Conservation (phyloP, 35 echinoderm and acorn worm species). For the Patiria miniata region DNA sequence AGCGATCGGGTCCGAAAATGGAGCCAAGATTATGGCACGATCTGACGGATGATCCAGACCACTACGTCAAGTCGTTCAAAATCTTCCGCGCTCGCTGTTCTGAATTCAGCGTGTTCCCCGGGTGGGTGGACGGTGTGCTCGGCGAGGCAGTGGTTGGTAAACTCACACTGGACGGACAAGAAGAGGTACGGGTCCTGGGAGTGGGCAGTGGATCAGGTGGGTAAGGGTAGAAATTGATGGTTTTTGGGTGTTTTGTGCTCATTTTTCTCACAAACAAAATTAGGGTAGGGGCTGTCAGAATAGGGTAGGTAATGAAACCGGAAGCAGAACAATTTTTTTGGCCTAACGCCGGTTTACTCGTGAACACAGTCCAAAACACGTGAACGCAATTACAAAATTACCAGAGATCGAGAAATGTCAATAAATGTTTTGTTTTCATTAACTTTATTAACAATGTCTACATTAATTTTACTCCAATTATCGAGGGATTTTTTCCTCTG, state of each 20-base stretch:
- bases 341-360: no score
- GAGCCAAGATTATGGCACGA: no score
- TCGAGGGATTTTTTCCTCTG: neutral
- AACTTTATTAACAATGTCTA: neutral
- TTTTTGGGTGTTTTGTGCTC: neutral
- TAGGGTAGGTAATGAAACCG: no score
- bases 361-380: no score
- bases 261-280: no score
- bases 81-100: slow-evolving; percentile 14
- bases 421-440: neutral
- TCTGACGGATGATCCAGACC: slow-evolving; percentile 44
- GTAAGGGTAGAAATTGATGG: no score
- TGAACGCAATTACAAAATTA: no score
- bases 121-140: slow-evolving; percentile 34
- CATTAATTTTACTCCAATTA: no score
- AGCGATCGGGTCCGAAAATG: no score
- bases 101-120: slow-evolving; percentile 33
- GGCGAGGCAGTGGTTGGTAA: neutral
- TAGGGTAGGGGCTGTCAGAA: no score
- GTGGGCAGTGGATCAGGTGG: slow-evolving; percentile 55
- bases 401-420: neutral
- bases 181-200: slow-evolving; percentile 30
- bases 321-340: no score
- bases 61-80: slow-evolving; percentile 55
- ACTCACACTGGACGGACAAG: neutral